Evolutionary conservation across 2,113 vertebrate genomes (phyloP).

Genomic region (Pteronura brasiliensis): DNA sequence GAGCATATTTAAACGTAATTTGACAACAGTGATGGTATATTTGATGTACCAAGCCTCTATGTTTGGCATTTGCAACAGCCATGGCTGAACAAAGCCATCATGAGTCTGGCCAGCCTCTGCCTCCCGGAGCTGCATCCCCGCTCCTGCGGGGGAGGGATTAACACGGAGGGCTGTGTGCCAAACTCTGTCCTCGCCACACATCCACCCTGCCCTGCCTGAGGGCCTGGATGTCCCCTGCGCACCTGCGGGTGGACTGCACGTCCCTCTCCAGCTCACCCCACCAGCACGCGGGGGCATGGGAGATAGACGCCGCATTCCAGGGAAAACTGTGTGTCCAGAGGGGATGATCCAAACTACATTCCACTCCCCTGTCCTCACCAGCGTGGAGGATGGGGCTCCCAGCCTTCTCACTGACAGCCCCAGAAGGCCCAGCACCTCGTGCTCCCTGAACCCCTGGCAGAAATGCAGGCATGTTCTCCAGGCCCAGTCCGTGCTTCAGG

Average conservation of each 20-base stretch:
- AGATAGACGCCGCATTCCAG: neutral
- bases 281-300: rapidly evolving
- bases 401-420: neutral
- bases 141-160: neutral
- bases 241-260: rapidly evolving
- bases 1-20: neutral
- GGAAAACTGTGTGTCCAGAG: neutral
- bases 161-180: rapidly evolving
- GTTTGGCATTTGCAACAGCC: neutral
- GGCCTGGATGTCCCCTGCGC: rapidly evolving
- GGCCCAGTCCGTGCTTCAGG: rapidly evolving
- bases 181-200: rapidly evolving
- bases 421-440: neutral
- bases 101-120: neutral
- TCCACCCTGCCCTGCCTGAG: neutral
- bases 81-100: neutral
- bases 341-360: neutral
- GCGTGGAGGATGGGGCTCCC: neutral
- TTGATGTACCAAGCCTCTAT: neutral
- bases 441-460: neutral
- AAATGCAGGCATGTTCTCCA: neutral
- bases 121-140: rapidly evolving
- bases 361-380: neutral
- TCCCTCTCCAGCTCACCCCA: no score
- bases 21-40: neutral